Percentiles rank a stretch among this genome's conserved stretches.
Evolutionary conservation across 2,797 vertebrate species (phyloP).

Genomic region (Arnoldichthys spilopterus): DNA sequence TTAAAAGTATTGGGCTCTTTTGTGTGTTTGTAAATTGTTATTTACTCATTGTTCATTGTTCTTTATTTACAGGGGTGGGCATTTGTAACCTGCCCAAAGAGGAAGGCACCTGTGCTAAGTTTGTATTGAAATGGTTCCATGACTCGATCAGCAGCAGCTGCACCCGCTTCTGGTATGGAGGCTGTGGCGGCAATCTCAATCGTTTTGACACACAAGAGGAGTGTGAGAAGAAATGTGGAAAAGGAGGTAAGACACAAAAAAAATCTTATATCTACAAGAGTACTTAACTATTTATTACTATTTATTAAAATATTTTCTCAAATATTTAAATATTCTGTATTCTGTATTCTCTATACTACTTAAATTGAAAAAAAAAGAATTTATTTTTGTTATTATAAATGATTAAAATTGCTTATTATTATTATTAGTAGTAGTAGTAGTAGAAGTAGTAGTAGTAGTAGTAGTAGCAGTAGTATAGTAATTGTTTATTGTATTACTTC

Average conservation of each 20-base stretch:
- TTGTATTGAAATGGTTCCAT: constrained; percentile 88
- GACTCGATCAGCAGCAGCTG: constrained; percentile 82
- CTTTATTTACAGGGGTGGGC: constrained; percentile 62
- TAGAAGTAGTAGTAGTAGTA: too few relatives aligned
- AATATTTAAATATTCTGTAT: too few relatives aligned
- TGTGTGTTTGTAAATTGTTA: neutral
- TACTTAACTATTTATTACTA: too few relatives aligned
- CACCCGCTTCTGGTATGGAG: constrained; percentile 92
- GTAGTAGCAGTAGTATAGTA: too few relatives aligned
- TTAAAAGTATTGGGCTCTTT: neutral
- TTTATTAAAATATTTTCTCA: too few relatives aligned
- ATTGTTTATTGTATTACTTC: too few relatives aligned
- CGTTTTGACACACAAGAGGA: constrained; percentile 86
- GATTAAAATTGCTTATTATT: too few relatives aligned
- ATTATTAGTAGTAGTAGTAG: too few relatives aligned
- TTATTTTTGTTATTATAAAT: too few relatives aligned
- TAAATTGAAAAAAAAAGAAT: too few relatives aligned
- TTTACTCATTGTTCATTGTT: constrained; percentile 44
- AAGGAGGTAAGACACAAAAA: constrained; percentile 87
- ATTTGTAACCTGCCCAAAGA: constrained; percentile 85
- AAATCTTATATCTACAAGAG: too few relatives aligned
- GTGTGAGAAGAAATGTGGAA: constrained; percentile 85
- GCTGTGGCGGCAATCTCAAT: constrained; percentile 92
- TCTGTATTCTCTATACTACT: too few relatives aligned
- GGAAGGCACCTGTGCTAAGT: constrained; percentile 84